These are phyloP conservation scores for Homarus americanus DNA, from an alignment of 1,140 invertebrate species.

Conservation along the genomic window DNA sequence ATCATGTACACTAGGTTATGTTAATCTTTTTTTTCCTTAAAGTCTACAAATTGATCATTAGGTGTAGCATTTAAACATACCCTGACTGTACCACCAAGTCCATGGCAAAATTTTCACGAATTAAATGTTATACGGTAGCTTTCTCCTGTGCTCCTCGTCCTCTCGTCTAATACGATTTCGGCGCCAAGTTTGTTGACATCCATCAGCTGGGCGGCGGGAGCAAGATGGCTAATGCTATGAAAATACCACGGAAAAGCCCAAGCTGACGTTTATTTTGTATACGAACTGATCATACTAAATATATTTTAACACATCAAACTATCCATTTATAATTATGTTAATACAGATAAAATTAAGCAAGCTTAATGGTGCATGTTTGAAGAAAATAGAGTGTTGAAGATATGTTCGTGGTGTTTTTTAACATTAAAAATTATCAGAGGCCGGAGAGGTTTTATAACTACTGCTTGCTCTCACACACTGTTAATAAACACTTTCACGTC, in stretches of 20 bases:
- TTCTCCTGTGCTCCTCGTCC: background rate
- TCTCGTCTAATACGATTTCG: background rate
- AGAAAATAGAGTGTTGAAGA: too few relatives aligned
- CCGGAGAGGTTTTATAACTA: background rate
- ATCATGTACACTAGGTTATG: background rate
- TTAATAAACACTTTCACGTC: background rate
- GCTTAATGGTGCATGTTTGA: too few relatives aligned
- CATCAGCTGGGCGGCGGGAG: conserved; percentile 9
- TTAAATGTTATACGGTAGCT: background rate
- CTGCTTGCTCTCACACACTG: background rate
- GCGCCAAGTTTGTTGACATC: conserved; percentile 33
- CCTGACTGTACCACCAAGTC: background rate
- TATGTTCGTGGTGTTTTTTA: too few relatives aligned
- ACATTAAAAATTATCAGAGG: too few relatives aligned
- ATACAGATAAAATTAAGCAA: too few relatives aligned
- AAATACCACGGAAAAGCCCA: too few relatives aligned
- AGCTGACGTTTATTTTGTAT: too few relatives aligned
- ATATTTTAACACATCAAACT: too few relatives aligned
- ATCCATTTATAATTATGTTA: too few relatives aligned
- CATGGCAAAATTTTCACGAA: background rate
- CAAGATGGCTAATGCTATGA: too few relatives aligned
- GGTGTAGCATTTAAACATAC: background rate
- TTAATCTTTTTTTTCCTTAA: too few relatives aligned
- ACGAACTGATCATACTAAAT: too few relatives aligned
- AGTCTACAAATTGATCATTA: background rate